phyloP scores from a whole-genome alignment of 2,113 vertebrate species.

The Dicrurus megarhynchus region DNA sequence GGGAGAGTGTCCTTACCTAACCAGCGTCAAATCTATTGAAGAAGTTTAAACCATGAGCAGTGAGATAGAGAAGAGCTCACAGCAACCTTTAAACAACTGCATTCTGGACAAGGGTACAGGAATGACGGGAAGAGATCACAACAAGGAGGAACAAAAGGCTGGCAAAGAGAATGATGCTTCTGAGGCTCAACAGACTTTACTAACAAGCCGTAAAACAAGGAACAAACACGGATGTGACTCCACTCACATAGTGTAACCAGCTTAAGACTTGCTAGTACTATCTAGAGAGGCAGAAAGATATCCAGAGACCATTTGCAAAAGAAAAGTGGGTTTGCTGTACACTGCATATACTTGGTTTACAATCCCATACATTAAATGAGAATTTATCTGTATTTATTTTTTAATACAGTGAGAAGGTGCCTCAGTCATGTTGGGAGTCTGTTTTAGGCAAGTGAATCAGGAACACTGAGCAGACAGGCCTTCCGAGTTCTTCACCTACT shows the following conservation, averaged over 20 bases:
- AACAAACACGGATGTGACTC: not conserved
- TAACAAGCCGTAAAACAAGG: not conserved
- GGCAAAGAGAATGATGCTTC: not conserved
- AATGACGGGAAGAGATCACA: not conserved
- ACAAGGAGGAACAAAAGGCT: not conserved
- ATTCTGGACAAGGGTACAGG: not conserved
- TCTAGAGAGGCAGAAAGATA: not conserved
- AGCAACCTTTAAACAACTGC: not conserved
- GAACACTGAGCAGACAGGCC: not conserved
- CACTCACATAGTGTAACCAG: not conserved
- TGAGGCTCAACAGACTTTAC: not conserved
- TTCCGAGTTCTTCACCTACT: accelerated
- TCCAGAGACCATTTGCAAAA: not conserved
- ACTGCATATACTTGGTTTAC: not conserved
- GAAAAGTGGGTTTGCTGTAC: not conserved
- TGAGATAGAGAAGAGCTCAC: not conserved
- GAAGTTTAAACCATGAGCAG: not conserved
- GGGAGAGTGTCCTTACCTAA: not conserved
- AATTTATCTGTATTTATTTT: not conserved
- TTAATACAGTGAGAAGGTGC: not conserved
- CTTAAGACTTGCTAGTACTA: not conserved
- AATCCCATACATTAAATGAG: not conserved
- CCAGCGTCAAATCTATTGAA: not conserved
- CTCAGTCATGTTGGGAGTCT: not conserved
- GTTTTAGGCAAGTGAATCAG: not conserved